phyloP scores from a whole-genome alignment of 2,888 invertebrate genomes.

The Pseudococcus jackbeardsleyi region DNA sequence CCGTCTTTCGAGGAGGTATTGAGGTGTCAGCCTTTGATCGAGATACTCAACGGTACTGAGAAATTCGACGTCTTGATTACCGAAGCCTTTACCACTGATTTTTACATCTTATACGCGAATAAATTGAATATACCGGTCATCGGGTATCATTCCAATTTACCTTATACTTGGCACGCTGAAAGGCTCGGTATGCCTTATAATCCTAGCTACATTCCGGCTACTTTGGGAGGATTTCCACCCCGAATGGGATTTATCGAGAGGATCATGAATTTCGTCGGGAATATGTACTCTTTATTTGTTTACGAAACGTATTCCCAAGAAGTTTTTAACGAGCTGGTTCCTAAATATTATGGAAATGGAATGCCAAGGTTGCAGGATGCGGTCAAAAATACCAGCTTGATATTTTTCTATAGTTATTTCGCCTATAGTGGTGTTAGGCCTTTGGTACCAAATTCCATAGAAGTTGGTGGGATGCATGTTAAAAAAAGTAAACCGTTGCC shows the following conservation, averaged over 20 bases:
- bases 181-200: constrained; percentile 57
- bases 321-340: not conserved
- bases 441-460: constrained; percentile 62
- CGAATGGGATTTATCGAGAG: constrained; percentile 70
- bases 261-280: constrained; percentile 67
- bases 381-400: constrained; percentile 65
- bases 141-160: constrained; percentile 74
- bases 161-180: constrained; percentile 75
- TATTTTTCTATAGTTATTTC: constrained; percentile 64
- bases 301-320: constrained; percentile 46
- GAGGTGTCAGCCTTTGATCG: constrained; percentile 39
- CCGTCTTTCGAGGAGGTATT: constrained; percentile 35
- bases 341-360: constrained; percentile 6
- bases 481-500: constrained; percentile 44
- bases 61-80: constrained; percentile 78
- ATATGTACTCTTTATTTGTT: not conserved
- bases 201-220: constrained; percentile 61
- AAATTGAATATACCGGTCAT: constrained; percentile 77
- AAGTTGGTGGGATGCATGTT: constrained; percentile 64
- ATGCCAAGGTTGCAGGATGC: constrained; percentile 52
- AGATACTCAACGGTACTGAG: not conserved
- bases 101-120: constrained; percentile 77
- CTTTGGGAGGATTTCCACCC: constrained; percentile 51
- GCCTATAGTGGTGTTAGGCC: constrained; percentile 45
- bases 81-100: constrained; percentile 81